Percentiles rank a stretch among this genome's conserved stretches.
Conservation (phyloP, 2,888 invertebrate genomes). For the Torymus tubicola region DNA sequence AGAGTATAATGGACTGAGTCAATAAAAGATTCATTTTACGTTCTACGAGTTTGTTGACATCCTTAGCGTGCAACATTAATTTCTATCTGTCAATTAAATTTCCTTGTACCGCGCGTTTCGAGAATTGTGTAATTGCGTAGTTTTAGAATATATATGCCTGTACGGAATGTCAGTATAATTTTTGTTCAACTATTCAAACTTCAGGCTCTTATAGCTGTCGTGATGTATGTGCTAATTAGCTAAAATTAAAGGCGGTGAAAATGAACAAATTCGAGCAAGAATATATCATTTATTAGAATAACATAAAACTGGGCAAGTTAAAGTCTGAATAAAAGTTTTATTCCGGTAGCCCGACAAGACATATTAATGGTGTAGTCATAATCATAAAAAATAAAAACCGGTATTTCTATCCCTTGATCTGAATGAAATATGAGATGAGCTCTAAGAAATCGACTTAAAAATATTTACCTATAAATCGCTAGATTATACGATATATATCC, state of each 20-base stretch:
- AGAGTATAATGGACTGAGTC: no score
- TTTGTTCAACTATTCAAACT: no score
- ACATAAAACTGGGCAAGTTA: not conserved
- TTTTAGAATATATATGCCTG: no score
- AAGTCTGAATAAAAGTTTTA: constrained; percentile 54
- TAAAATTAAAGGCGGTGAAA: constrained; percentile 27
- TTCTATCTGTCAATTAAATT: no score
- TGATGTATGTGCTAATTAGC: not conserved
- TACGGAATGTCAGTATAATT: no score
- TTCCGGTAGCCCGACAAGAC: constrained; percentile 52
- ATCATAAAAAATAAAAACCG: constrained; percentile 49
- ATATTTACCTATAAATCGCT: constrained; percentile 30
- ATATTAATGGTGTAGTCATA: constrained; percentile 40
- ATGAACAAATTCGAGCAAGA: constrained; percentile 4
- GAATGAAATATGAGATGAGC: not conserved
- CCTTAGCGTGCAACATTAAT: no score
- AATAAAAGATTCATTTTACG: constrained; percentile 1
- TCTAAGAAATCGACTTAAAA: constrained; percentile 22
- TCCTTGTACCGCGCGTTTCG: no score
- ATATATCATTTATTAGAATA: constrained; percentile 33
- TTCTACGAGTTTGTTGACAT: not conserved
- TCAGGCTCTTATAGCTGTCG: no score
- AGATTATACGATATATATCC: not conserved
- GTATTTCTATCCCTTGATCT: constrained; percentile 16
- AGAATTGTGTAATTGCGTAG: no score